Base-by-base conservation (phyloP, 2,888 invertebrate genomes). In the Diarsia dahlii region DNA sequence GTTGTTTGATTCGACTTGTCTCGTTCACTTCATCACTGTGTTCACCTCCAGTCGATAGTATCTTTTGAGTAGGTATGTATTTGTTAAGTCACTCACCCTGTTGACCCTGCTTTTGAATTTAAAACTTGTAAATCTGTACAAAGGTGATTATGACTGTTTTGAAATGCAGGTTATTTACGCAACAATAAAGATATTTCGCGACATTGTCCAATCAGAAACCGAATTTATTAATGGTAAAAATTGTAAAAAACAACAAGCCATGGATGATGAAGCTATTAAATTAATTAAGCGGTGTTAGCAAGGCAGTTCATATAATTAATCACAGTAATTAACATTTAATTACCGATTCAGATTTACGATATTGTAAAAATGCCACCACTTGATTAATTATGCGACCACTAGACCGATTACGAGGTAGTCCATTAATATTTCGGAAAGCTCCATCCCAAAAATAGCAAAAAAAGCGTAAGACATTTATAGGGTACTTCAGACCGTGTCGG, bases 1-100 rank as follows among this genome's bases (percentile, higher is more conserved):
- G 54, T 64, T 23, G 48, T 65, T 74, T 23, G 4, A 54, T 48
- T 39, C 54, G 48, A 54, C 5, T 74, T 28, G 34, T 56, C 48
- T 23, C 54, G 3, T 54, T 34, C 9, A n/a, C 10, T 74, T 52
- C 6, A 28, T 50, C 13, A 13, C 23, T 60, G 28, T n/a, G 0
- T 39, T 13, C 6, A 48, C 6, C 9, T 28, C 18, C 28, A n/a
- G 46, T 62, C 23, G 50, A 20, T 20, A 50, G 15, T 58, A 9
- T 48, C n/a, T 18, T 13, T 56, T 56, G 34, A 13, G 23, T 23
- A 23, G 45, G 23, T 23, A 23, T 50, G 23, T 23, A 23, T 50
- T 39, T 39, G 56, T 12, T 52, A 52, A 28, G 28, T 23, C 67
- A 69, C 15, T 28, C 39, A 18, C 6, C 2, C 13, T 8, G 63